phyloP scores from a whole-genome alignment of 2,797 vertebrate species.

The Echeneis naucrates region DNA sequence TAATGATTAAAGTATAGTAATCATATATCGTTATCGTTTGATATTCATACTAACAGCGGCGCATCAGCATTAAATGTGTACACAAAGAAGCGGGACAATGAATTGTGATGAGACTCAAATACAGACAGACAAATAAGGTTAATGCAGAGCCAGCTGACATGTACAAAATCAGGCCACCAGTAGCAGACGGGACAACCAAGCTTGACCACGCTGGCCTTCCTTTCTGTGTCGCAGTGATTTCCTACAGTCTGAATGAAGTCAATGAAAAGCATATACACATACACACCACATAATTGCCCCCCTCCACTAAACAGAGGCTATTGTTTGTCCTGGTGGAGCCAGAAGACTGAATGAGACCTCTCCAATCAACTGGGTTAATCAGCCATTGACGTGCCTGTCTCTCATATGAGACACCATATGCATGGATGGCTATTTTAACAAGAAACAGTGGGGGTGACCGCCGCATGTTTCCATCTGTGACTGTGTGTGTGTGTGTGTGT shows the following conservation, averaged over 20 bases:
- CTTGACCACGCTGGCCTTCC: constrained; percentile 16
- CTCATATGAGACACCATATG: constrained; percentile 78
- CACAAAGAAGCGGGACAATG: background rate
- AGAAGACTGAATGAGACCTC: constrained; percentile 57
- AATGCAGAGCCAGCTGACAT: background rate
- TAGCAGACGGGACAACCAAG: constrained; percentile 24
- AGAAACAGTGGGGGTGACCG: constrained; percentile 23
- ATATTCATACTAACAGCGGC: background rate
- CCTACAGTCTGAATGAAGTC: constrained; percentile 43
- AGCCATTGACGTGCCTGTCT: constrained; percentile 30
- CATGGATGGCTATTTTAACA: constrained; percentile 61
- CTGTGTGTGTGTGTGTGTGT: constrained; percentile 23
- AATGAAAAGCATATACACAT: constrained; percentile 21
- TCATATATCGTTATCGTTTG: too few species aligned
- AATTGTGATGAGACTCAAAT: background rate
- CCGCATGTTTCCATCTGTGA: constrained; percentile 67
- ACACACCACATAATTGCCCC: constrained; percentile 15
- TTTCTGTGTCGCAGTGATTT: constrained; percentile 15
- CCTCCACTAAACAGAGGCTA: constrained; percentile 54
- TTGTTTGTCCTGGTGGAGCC: constrained; percentile 60
- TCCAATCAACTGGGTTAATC: constrained; percentile 68
- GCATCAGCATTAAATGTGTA: background rate
- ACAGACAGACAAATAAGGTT: background rate
- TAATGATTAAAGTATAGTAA: background rate
- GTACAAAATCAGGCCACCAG: background rate